Evolutionary conservation across 1,140 invertebrate species (phyloP).

Genomic region (Drosophila biarmipes): DNA sequence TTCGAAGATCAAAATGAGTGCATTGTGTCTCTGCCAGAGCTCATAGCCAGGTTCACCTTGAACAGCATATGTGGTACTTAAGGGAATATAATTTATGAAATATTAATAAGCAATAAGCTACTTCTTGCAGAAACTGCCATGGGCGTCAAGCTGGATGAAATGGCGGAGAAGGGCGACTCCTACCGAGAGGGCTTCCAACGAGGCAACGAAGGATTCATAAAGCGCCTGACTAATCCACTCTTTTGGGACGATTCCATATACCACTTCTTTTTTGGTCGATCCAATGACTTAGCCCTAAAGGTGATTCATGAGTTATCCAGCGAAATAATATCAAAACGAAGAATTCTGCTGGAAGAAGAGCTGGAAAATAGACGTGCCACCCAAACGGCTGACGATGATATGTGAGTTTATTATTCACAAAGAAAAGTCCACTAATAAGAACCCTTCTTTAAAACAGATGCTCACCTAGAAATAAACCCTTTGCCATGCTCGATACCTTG

Average conservation of each 20-base stretch:
- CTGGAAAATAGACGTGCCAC: constrained; percentile 31
- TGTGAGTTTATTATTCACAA: background rate
- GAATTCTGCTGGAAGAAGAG: constrained; percentile 55
- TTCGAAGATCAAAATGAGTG: constrained; percentile 37
- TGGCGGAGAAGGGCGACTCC: constrained; percentile 62
- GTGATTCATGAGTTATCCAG: constrained; percentile 68
- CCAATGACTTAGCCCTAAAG: constrained; percentile 40
- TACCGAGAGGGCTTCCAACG: constrained; percentile 65
- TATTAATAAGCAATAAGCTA: background rate
- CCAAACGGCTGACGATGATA: constrained; percentile 57
- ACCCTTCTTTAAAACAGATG: constrained; percentile 13
- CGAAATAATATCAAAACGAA: constrained; percentile 68
- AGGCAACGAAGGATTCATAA: constrained; percentile 65
- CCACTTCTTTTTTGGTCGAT: constrained; percentile 45
- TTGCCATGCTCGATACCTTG: constrained; percentile 93
- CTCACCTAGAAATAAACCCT: constrained; percentile 85
- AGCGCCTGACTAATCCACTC: constrained; percentile 59
- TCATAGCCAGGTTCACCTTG: constrained; percentile 88
- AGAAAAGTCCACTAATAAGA: background rate
- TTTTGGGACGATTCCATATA: constrained; percentile 47
- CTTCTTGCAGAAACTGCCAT: constrained; percentile 90
- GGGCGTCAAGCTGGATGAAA: constrained; percentile 86
- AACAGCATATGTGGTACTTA: constrained; percentile 90
- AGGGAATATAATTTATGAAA: background rate
- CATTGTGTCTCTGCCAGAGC: constrained; percentile 44